Conservation (phyloP, 2,797 vertebrate genomes). For the Acrossocheilus wenchowensis region DNA sequence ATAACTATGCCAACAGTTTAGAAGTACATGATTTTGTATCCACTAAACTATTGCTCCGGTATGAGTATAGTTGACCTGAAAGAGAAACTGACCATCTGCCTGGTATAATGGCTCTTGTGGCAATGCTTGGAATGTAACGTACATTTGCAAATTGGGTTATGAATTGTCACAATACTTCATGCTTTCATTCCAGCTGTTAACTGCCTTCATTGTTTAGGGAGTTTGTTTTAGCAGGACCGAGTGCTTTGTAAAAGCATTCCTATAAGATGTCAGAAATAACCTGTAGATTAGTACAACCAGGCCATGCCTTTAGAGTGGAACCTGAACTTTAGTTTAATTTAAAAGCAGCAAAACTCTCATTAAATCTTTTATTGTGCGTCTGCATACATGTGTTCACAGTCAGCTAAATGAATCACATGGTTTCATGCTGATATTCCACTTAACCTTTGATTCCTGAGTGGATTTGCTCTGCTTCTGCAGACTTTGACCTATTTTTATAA, state of each 20-base stretch:
- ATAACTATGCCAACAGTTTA: neutral
- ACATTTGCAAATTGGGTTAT: neutral
- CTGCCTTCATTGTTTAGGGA: neutral
- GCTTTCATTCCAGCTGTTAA: conserved; percentile 3
- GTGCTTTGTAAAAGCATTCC: neutral
- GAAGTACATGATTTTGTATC: neutral
- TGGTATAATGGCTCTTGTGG: conserved; percentile 3
- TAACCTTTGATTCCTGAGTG: conserved; percentile 31
- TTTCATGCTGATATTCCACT: conserved; percentile 8
- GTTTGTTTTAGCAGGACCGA: neutral
- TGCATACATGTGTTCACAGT: neutral
- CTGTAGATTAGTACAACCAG: neutral
- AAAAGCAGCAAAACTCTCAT: neutral
- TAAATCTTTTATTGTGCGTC: neutral
- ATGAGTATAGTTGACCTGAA: neutral
- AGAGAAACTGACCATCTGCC: neutral
- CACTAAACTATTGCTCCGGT: neutral
- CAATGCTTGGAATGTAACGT: neutral
- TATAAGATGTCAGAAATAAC: neutral
- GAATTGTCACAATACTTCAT: neutral
- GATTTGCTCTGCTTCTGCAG: neutral
- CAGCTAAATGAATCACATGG: conserved; percentile 27
- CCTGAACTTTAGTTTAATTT: neutral
- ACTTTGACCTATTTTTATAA: conserved; percentile 50
- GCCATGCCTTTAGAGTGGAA: neutral